phyloP scores from a whole-genome alignment of 2,888 invertebrate species.

The Thymelicus lineola region DNA sequence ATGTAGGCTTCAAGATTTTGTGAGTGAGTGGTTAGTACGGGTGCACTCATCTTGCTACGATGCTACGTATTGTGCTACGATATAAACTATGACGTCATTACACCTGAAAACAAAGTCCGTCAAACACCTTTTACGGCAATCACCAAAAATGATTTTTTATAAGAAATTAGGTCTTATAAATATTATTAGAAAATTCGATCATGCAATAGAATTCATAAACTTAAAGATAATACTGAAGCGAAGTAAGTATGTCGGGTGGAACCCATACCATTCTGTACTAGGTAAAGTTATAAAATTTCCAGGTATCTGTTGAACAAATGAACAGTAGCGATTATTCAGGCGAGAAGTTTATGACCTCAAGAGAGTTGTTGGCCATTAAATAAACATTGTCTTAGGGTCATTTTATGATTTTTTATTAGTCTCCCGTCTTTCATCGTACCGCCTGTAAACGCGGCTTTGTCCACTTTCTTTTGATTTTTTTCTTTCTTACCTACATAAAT shows the following conservation, averaged over 20 bases:
- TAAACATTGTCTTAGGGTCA: slow-evolving; percentile 25
- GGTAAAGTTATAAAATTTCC: slow-evolving; percentile 16
- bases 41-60: no score
- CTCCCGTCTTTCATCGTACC: slow-evolving; percentile 29
- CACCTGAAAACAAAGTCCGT: no score
- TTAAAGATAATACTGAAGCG: neutral
- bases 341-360: slow-evolving; percentile 26
- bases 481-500: neutral
- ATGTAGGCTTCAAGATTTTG: no score
- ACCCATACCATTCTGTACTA: neutral
- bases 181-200: no score
- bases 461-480: slow-evolving; percentile 28
- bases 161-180: no score
- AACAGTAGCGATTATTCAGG: slow-evolving; percentile 29
- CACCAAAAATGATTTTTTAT: no score
- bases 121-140: no score
- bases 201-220: no score
- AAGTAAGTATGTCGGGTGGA: neutral
- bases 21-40: no score
- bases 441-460: slow-evolving; percentile 18
- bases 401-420: slow-evolving; percentile 35
- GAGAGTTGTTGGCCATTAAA: slow-evolving; percentile 13
- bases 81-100: no score
- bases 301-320: slow-evolving; percentile 11
- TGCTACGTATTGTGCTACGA: no score